Conservation (phyloP, 2,888 invertebrate species). For the Bibio marci region DNA sequence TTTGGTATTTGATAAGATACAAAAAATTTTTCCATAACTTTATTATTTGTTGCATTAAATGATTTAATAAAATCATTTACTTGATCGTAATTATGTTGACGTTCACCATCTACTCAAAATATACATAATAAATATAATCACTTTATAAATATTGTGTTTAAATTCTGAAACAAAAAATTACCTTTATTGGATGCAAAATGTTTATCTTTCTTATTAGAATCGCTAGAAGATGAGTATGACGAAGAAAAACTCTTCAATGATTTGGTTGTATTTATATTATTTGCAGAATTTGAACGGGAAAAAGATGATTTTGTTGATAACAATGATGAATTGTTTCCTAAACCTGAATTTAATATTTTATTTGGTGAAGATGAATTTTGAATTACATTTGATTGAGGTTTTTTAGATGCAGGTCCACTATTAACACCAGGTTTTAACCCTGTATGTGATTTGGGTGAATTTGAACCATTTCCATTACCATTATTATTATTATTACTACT, state of each 20-base stretch:
- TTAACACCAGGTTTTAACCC: conserved; percentile 73
- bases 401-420: conserved; percentile 71
- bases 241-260: conserved; percentile 1
- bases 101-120: no score
- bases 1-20: conserved; percentile 64
- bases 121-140: no score
- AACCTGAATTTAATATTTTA: neutral
- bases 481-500: conserved; percentile 33
- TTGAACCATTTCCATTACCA: conserved; percentile 32
- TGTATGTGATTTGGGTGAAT: conserved; percentile 64
- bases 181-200: no score
- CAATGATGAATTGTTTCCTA: conserved; percentile 6
- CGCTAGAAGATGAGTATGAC: neutral
- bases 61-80: no score
- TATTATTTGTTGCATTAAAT: no score
- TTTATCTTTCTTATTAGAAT: no score
- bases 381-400: conserved; percentile 4
- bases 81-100: no score
- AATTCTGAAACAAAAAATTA: no score
- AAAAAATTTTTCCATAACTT: no score
- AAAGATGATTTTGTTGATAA: conserved; percentile 5
- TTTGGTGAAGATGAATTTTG: conserved; percentile 2
- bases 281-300: conserved; percentile 1
- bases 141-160: no score
- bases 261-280: neutral